These are phyloP conservation scores for Phaethon lepturus DNA, from an alignment of 2,113 vertebrate species.

Conservation along the genomic window DNA sequence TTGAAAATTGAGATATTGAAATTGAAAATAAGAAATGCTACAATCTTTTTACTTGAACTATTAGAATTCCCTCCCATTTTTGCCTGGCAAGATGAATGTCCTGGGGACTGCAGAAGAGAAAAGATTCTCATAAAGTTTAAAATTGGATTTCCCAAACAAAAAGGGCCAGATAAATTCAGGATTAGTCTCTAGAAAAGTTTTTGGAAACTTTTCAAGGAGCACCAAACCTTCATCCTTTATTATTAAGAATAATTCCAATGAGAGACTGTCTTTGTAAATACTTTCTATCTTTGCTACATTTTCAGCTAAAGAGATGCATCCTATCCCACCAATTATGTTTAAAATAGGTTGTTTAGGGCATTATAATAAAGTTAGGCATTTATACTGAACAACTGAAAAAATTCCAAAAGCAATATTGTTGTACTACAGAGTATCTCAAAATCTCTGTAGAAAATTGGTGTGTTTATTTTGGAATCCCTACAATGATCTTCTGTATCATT, in stretches of 20 bases:
- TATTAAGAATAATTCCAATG: neutral
- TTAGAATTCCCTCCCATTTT: neutral
- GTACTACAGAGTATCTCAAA: neutral
- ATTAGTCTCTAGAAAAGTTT: neutral
- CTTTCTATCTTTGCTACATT: neutral
- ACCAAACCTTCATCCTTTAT: neutral
- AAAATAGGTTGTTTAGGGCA: neutral
- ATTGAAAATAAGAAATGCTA: neutral
- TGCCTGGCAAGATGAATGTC: neutral
- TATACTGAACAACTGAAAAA: neutral
- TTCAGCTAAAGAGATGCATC: neutral
- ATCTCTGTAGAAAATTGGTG: conserved; percentile 29
- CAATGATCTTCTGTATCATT: conserved; percentile 10
- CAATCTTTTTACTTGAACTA: neutral
- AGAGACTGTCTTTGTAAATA: neutral
- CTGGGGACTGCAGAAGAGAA: neutral
- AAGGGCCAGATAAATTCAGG: neutral
- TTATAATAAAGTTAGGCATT: neutral
- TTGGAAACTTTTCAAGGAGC: neutral
- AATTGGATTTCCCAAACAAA: neutral
- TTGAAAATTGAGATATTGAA: neutral
- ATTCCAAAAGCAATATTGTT: neutral
- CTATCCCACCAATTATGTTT: neutral
- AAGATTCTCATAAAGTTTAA: neutral
- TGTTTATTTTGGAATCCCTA: conserved; percentile 42